phyloP scores from a whole-genome alignment of 2,888 invertebrate species.

The Chalcis sispes region DNA sequence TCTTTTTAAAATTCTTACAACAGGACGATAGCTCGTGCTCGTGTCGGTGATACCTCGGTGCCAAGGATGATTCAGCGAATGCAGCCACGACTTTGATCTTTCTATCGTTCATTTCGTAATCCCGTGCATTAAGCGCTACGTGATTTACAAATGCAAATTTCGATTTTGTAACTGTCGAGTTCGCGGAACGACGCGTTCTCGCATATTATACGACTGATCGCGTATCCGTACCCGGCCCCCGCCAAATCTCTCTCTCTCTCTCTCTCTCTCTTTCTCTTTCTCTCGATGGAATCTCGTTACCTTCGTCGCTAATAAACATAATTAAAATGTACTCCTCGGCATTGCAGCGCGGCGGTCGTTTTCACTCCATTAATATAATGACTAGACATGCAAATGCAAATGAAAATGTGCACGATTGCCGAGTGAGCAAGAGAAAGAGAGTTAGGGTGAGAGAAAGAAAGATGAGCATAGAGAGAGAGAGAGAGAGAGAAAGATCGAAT shows the following conservation, averaged over 20 bases:
- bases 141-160: conserved; percentile 54
- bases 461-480: not conserved
- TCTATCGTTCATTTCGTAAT: conserved; percentile 48
- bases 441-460: not conserved
- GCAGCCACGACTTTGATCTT: conserved; percentile 45
- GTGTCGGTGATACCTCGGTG: not conserved
- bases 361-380: conserved; percentile 55
- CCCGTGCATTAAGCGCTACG: conserved; percentile 30
- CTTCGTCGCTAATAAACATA: conserved; percentile 64
- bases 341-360: conserved; percentile 29
- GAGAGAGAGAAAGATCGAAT: not conserved
- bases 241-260: conserved; percentile 43
- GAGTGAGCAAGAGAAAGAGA: not conserved
- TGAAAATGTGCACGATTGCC: conserved; percentile 30
- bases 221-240: not conserved
- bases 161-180: conserved; percentile 50
- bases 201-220: conserved; percentile 40
- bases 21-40: too few species aligned
- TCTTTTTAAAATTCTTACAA: too few species aligned
- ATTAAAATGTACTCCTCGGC: conserved; percentile 65
- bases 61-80: conserved; percentile 1
- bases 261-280: conserved; percentile 35
- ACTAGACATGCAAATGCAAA: conserved; percentile 42
- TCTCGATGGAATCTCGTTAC: conserved; percentile 65
- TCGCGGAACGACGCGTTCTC: conserved; percentile 1